A percentile compares a stretch with the other conserved stretches of the same genome.
These are phyloP conservation scores for Gryllus longicercus DNA, from an alignment of 2,888 invertebrate species.

Conservation along the genomic window DNA sequence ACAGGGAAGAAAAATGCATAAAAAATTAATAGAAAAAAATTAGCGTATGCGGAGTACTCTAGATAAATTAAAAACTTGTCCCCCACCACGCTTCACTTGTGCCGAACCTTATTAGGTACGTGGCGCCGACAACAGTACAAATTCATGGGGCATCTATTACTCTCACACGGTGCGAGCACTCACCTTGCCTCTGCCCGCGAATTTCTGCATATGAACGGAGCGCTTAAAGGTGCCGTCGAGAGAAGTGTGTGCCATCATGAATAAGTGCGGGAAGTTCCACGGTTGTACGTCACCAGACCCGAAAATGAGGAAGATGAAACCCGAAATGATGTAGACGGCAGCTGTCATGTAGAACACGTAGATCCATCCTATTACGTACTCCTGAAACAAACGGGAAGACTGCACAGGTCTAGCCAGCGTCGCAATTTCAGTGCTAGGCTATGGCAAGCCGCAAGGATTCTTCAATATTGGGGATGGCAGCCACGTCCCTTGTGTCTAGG, in stretches of 20 bases:
- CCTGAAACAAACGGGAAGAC: background rate
- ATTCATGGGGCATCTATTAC: too few species aligned
- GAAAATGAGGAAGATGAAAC: constrained; percentile 20
- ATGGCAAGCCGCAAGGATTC: background rate
- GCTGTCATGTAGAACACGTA: constrained; percentile 5
- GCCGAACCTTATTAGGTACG: too few species aligned
- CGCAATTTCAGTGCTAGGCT: background rate
- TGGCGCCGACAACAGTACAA: too few species aligned
- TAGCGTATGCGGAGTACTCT: too few species aligned
- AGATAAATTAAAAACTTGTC: too few species aligned
- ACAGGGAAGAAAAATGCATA: too few species aligned
- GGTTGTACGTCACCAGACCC: constrained; percentile 25
- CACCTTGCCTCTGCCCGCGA: too few species aligned
- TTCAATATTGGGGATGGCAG: background rate
- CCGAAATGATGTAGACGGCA: constrained; percentile 9
- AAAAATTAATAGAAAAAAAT: too few species aligned
- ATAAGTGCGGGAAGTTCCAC: constrained; percentile 23
- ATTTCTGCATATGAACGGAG: too few species aligned
- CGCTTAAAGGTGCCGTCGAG: too few species aligned
- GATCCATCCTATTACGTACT: background rate
- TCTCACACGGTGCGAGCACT: too few species aligned
- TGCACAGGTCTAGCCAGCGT: background rate
- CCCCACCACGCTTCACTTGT: too few species aligned
- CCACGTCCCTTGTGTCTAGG: background rate
- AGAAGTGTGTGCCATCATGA: background rate